phyloP scores from a whole-genome alignment of 2,113 vertebrate genomes.

The Oriolus oriolus region DNA sequence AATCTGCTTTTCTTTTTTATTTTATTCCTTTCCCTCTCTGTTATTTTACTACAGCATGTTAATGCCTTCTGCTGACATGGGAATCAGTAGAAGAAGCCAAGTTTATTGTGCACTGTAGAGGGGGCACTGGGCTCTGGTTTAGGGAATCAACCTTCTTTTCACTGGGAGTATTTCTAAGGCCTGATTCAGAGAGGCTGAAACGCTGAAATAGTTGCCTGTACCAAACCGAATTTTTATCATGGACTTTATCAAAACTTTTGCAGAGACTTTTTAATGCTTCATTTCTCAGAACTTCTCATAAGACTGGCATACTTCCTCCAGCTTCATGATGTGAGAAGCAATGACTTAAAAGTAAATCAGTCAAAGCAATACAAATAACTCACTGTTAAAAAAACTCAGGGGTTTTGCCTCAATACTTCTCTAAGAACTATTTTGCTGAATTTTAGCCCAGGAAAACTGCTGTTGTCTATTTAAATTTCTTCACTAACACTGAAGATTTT shows the following conservation, averaged over 20 bases:
- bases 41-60: background rate
- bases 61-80: background rate
- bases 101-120: background rate
- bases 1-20: background rate
- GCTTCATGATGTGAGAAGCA: background rate
- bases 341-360: background rate
- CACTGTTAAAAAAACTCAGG: background rate
- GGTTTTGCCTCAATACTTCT: background rate
- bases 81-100: background rate
- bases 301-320: background rate
- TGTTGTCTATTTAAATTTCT: background rate
- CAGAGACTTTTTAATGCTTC: background rate
- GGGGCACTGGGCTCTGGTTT: background rate
- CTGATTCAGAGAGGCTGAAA: background rate
- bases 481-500: slow-evolving; percentile 26
- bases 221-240: background rate
- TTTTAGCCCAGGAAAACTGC: background rate
- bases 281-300: background rate
- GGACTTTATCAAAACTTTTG: background rate
- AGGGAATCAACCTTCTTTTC: background rate
- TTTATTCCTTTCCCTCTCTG: background rate
- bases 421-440: background rate
- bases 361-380: background rate
- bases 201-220: background rate
- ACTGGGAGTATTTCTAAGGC: background rate